Conservation (phyloP, 2,797 vertebrate genomes). For the Florisuga fusca region DNA sequence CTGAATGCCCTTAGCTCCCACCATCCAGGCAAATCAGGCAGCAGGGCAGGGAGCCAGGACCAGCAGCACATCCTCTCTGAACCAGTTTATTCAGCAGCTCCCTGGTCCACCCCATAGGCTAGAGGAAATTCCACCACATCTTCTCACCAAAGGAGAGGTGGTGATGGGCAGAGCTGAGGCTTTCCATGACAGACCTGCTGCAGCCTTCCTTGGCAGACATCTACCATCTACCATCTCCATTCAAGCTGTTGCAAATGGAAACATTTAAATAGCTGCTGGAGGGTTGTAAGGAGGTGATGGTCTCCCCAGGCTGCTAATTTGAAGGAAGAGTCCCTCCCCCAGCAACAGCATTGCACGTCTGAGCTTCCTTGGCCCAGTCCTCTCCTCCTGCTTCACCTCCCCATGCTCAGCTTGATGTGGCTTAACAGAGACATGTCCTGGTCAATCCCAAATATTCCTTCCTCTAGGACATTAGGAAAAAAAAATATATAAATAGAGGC, state of each 20-base stretch:
- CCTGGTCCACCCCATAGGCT: not conserved
- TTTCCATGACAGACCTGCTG: not conserved
- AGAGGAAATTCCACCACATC: not conserved
- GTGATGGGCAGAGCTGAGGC: not conserved
- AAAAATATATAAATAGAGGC: not conserved
- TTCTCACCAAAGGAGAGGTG: not conserved
- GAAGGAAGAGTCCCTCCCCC: not conserved
- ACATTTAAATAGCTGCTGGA: not conserved
- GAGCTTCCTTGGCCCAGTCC: not conserved
- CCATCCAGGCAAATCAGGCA: not conserved
- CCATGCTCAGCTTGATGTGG: not conserved
- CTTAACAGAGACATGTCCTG: slow-evolving; percentile 55
- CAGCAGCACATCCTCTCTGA: not conserved
- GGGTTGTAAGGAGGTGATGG: not conserved
- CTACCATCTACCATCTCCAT: not conserved
- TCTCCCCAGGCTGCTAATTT: slow-evolving; percentile 37
- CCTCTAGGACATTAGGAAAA: not conserved
- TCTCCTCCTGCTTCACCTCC: not conserved
- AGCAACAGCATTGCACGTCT: not conserved
- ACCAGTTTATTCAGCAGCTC: not conserved
- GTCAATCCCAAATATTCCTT: not conserved
- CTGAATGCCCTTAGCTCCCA: not conserved
- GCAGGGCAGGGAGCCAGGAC: not conserved
- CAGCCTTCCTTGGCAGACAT: not conserved
- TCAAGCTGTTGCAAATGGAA: slow-evolving; percentile 37